Evolutionary conservation across 1,140 invertebrate species (phyloP), one percentile per base, ranked within the genome.

Genomic region (Portunus trituberculatus): DNA sequence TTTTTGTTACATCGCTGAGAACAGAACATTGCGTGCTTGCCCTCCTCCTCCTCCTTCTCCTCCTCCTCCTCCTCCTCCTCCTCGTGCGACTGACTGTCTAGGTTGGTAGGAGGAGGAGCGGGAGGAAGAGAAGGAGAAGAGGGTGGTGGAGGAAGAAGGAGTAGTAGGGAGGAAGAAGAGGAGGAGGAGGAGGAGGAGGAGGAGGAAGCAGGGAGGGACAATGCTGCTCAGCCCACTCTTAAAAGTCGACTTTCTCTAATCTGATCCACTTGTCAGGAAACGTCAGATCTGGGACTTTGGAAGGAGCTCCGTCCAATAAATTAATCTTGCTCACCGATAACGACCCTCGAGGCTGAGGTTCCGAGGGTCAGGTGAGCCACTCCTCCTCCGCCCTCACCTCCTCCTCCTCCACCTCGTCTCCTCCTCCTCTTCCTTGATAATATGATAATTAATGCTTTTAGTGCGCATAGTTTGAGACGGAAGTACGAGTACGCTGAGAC

Each of bases 181-280:
- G 59, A 76, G 59, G 20, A 76, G 59, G 59, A 76, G 48, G 6
- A 76, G 59, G 20, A 76, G 59, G 59, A 76, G 67, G 67, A 76
- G 67, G 67, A 76, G 67, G 25, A n/a, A n/a, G 67, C n/a, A 59
- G 67, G 67, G 67, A 76, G 67, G 67, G 67, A 76, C 67, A 76
- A 76, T 76, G 67, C 67, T 76, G 67, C 67, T 76, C 67, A 76
- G 67, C 67, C 67, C 67, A n/a, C 67, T 76, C 67, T 76, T 76
- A 76, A 76, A 76, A 76, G 67, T 76, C 67, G 67, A 76, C 87
- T 48, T 48, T n/a, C 46, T 89, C 46, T 89, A 89, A 89, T 89
- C 87, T 89, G 87, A 89, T 89, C n/a, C 46, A 46, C 39, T 89
- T 46, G 87, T 89, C 87, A 89, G 87, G 87, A 89, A 89, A 89